A percentile compares a stretch with the other conserved stretches of the same genome.
phyloP scores from a whole-genome alignment of 2,888 invertebrate species.

The Erynnis tages region DNA sequence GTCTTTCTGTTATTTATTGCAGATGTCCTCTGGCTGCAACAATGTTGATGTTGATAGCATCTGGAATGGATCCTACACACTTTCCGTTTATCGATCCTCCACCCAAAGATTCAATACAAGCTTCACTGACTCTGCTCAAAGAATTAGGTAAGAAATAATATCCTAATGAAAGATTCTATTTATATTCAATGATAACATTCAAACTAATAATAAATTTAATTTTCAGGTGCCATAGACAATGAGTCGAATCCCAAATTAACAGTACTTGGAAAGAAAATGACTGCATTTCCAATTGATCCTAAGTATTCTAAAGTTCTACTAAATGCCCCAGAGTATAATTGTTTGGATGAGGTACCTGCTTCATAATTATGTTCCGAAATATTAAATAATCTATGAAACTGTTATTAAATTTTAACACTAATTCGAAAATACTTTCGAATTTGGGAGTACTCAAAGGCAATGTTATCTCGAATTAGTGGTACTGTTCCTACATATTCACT shows the following conservation, averaged over 20 bases:
- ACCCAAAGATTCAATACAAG: constrained; percentile 84
- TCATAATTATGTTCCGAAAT: too few relatives aligned
- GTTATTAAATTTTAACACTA: too few relatives aligned
- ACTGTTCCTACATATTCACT: too few relatives aligned
- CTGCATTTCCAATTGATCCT: constrained; percentile 95
- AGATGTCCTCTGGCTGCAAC: constrained; percentile 85
- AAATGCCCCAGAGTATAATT: constrained; percentile 87
- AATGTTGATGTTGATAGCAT: constrained; percentile 90
- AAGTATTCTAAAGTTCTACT: constrained; percentile 91
- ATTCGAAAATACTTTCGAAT: too few relatives aligned
- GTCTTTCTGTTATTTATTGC: constrained; percentile 17
- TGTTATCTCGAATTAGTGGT: too few relatives aligned
- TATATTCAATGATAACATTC: too few relatives aligned
- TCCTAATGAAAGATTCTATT: too few relatives aligned
- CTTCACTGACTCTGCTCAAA: constrained; percentile 84
- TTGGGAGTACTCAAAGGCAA: too few relatives aligned
- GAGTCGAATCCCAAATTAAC: constrained; percentile 85
- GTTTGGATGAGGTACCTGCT: constrained; percentile 85
- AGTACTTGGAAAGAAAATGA: constrained; percentile 90
- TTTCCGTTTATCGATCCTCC: constrained; percentile 97
- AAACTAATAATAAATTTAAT: too few relatives aligned
- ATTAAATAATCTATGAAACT: too few relatives aligned
- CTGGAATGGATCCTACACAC: constrained; percentile 89
- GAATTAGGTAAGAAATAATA: constrained; percentile 80
- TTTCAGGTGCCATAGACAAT: constrained; percentile 84